Conservation (phyloP, 1,140 invertebrate genomes). For the Sarcophaga peregrina region DNA sequence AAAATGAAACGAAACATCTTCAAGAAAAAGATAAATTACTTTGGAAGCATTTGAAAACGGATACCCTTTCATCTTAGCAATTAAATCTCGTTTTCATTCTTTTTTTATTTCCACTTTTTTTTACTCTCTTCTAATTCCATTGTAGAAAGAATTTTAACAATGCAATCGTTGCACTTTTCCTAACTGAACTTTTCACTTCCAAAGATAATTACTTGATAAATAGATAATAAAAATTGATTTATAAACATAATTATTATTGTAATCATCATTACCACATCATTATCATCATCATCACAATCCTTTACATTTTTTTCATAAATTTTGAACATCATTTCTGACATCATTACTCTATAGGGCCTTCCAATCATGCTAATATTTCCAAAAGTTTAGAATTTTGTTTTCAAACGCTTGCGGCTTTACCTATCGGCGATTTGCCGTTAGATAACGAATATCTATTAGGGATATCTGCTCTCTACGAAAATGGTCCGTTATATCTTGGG, state of each 20-base stretch:
- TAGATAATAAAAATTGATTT: slow-evolving; percentile 9
- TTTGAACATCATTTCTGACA: neutral
- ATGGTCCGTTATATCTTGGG: too few species aligned
- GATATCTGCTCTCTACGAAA: too few species aligned
- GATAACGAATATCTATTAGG: too few species aligned
- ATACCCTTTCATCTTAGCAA: slow-evolving; percentile 39
- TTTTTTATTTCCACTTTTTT: neutral
- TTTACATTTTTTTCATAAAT: neutral
- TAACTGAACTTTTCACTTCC: slow-evolving; percentile 12
- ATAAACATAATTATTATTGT: neutral
- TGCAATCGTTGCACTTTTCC: slow-evolving; percentile 1
- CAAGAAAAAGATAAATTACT: neutral
- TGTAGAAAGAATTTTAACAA: slow-evolving; percentile 32
- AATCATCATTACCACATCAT: neutral
- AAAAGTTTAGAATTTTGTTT: too few species aligned
- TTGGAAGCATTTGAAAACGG: slow-evolving; percentile 40
- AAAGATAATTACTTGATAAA: slow-evolving; percentile 21
- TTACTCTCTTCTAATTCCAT: neutral
- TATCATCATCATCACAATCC: neutral
- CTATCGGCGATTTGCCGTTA: too few species aligned
- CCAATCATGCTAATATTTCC: too few species aligned
- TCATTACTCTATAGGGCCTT: neutral
- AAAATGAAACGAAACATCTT: neutral
- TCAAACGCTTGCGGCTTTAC: too few species aligned
- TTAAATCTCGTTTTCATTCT: slow-evolving; percentile 21